phyloP scores from a whole-genome alignment of 2,113 vertebrate genomes.

The Chloropsis cyanopogon region DNA sequence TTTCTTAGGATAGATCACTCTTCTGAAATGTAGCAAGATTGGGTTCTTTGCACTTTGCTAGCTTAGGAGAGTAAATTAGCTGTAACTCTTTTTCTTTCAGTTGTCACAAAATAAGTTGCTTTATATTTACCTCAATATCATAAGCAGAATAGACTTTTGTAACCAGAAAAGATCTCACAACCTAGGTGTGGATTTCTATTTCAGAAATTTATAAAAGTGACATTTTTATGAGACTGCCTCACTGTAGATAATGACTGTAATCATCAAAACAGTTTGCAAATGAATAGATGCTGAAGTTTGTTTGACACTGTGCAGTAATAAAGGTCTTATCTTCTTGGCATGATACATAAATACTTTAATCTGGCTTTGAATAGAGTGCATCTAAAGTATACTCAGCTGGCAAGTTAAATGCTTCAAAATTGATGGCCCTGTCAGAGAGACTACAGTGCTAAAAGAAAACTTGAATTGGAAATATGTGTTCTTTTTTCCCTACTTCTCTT shows the following conservation, averaged over 20 bases:
- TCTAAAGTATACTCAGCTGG: neutral
- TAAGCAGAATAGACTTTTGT: constrained; percentile 11
- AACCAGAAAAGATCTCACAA: neutral
- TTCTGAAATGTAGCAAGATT: neutral
- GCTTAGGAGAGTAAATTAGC: neutral
- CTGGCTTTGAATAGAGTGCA: neutral
- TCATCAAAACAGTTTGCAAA: constrained; percentile 35
- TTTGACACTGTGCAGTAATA: constrained; percentile 41
- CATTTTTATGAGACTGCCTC: constrained; percentile 31
- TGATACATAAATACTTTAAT: constrained; percentile 48
- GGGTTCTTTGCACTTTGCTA: neutral
- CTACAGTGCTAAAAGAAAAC: neutral
- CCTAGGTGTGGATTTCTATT: constrained; percentile 10
- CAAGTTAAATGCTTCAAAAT: constrained; percentile 15
- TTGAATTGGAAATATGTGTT: constrained; percentile 1
- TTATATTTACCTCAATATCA: neutral
- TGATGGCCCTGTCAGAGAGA: neutral
- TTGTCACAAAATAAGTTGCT: neutral
- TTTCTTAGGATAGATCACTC: neutral
- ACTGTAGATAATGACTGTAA: neutral
- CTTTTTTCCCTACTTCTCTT: neutral
- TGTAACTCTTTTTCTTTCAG: neutral
- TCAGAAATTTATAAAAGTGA: constrained; percentile 12
- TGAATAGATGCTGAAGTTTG: constrained; percentile 37
- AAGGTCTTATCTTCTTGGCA: constrained; percentile 41